Evolutionary conservation across 30 jellyfish, hydroid and myxozoan species (phyloP).

Genomic region (Morbakka virulenta): DNA sequence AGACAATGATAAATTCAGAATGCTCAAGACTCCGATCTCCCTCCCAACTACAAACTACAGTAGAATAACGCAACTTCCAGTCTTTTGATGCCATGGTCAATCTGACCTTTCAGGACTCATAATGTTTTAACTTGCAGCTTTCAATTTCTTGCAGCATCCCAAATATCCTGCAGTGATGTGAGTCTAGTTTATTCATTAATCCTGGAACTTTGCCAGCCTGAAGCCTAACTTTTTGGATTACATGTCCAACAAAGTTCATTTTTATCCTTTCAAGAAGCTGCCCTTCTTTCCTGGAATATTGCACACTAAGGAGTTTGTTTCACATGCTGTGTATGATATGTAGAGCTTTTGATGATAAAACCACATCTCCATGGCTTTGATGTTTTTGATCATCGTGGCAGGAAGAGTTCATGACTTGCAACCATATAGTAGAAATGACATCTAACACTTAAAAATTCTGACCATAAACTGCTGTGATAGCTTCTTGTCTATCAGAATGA

Average conservation of each 20-base stretch:
- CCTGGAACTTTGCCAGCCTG: neutral
- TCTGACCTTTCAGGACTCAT: neutral
- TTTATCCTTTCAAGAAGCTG: neutral
- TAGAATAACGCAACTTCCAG: too few species aligned
- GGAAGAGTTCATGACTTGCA: too few species aligned
- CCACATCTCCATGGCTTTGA: neutral
- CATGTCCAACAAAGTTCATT: neutral
- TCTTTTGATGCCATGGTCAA: too few species aligned
- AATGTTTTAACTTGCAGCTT: neutral
- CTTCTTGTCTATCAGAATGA: too few species aligned
- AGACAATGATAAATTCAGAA: too few species aligned
- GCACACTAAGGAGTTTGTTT: neutral
- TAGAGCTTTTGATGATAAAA: neutral
- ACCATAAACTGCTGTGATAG: too few species aligned
- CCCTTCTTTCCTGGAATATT: neutral
- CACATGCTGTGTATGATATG: neutral
- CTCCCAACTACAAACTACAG: too few species aligned
- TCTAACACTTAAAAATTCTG: too few species aligned
- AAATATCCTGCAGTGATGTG: neutral
- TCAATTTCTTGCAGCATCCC: neutral
- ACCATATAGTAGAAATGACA: too few species aligned
- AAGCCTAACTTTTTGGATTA: neutral
- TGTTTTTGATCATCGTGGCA: too few species aligned
- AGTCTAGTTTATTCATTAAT: neutral
- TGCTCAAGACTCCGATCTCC: too few species aligned